These are phyloP conservation scores for Chouioia cunea DNA, from an alignment of 2,888 invertebrate genomes.

Conservation along the genomic window DNA sequence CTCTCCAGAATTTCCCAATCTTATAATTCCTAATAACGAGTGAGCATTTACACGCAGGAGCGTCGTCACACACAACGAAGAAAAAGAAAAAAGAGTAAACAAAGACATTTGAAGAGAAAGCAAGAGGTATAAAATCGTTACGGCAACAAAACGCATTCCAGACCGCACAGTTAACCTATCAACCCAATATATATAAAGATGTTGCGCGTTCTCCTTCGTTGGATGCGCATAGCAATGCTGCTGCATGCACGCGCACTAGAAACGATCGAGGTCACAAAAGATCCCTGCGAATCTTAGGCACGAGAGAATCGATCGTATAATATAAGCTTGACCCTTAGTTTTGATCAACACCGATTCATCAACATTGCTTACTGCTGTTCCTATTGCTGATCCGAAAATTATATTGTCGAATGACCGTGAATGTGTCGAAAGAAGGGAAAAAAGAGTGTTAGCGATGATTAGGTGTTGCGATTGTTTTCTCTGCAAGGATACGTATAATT, in stretches of 20 bases:
- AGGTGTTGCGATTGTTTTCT: too few species aligned
- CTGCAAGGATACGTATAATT: too few species aligned
- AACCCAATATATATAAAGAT: conserved; percentile 22
- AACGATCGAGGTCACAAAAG: conserved; percentile 64
- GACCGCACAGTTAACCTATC: conserved; percentile 32
- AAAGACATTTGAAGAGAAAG: not conserved
- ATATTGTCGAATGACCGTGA: too few species aligned
- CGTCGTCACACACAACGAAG: not conserved
- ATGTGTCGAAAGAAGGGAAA: too few species aligned
- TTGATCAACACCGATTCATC: too few species aligned
- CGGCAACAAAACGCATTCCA: conserved; percentile 34
- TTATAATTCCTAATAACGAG: too few species aligned
- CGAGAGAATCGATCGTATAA: conserved; percentile 3
- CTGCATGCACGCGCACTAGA: conserved; percentile 57
- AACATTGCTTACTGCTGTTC: not conserved
- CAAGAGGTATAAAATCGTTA: not conserved
- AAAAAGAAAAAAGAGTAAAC: not conserved
- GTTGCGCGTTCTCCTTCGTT: not conserved
- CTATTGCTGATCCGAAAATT: too few species aligned
- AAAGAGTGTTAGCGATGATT: too few species aligned
- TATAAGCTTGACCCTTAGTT: conserved; percentile 2
- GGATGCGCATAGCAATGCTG: conserved; percentile 21
- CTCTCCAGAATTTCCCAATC: too few species aligned
- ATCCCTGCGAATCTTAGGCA: not conserved
- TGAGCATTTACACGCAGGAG: too few species aligned